These are phyloP conservation scores for Tauraco erythrolophus DNA, from an alignment of 2,113 vertebrate species.

Conservation along the genomic window DNA sequence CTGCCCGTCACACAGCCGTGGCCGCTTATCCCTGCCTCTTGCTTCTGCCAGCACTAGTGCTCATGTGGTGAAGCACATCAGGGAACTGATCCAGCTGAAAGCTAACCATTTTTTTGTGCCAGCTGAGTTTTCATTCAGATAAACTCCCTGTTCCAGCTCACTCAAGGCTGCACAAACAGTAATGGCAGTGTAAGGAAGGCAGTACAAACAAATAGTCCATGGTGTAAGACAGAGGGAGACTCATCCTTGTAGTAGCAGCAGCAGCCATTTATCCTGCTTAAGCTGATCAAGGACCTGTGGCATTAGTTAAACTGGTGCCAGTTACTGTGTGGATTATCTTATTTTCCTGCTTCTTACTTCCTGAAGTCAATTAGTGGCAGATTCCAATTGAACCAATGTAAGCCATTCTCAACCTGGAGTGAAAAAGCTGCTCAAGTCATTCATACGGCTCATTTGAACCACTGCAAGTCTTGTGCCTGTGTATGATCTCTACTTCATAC, in stretches of 20 bases:
- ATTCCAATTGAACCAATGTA: background rate
- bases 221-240: background rate
- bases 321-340: background rate
- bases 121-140: background rate
- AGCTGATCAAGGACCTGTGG: background rate
- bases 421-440: background rate
- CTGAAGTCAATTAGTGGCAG: background rate
- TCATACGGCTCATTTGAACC: background rate
- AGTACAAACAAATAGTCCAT: background rate
- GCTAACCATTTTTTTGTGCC: background rate
- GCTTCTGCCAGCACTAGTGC: background rate
- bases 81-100: background rate
- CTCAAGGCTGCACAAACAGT: background rate
- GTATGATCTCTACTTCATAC: background rate
- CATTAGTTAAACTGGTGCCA: background rate
- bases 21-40: background rate
- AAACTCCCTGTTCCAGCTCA: background rate
- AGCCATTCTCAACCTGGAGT: background rate
- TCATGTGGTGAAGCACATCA: background rate
- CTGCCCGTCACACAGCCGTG: background rate
- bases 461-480: background rate
- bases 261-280: background rate
- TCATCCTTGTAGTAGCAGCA: background rate
- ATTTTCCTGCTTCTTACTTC: background rate
- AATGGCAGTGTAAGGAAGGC: background rate